Base-by-base conservation (phyloP, 2,888 invertebrate genomes). In the Acleris laterana region DNA sequence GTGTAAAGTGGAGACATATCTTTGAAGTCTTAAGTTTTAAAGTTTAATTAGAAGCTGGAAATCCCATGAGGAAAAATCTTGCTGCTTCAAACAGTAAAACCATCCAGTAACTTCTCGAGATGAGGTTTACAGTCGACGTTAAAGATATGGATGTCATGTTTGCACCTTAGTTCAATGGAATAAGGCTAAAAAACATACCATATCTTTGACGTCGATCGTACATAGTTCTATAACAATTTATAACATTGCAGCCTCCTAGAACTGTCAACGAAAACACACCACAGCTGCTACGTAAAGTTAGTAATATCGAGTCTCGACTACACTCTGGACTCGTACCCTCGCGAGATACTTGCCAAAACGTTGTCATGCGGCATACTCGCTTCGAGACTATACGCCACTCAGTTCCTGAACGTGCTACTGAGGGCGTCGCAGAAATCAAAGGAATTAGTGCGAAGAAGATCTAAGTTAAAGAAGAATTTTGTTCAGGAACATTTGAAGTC, bases 241-340 rank as follows among this genome's bases (percentile, higher is more conserved):
- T 32, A 46, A 46, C 38, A 9, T 87, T 93, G 63, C 87, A 97
- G 97, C 79, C 94, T 98, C 63, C 93, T 96, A 78, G 95, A 97
- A 77, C 90, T 98, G 73, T 96, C 98, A 1, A 94, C 95, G 11
- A 95, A 95, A 55, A 97, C 97, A 4, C 96, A 96, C 77, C 97
- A 98, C 83, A 97, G 98, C 77, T 97, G 97, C 81, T 99, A 99
- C 85, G 96, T 98, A 0, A 99, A 99, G 86, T 93, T 99, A 68
- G 97, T 98, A 62, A 95, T 98, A 68, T 98, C 99, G 5, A 97
- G 97, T 71, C 91, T 99, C 75, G 98, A 99, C 88, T 99, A 99
- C 83, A 94, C 95, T 3, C 91, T 95, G 59, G 96, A 96, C 68
- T 96, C 96, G 3, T 94, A 94, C 76, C 95, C 96, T 13, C 94